Evolutionary conservation across 2,797 vertebrate species (phyloP), one percentile per base, ranked within the genome.

Genomic region (Pseudotriccus pelzelni): DNA sequence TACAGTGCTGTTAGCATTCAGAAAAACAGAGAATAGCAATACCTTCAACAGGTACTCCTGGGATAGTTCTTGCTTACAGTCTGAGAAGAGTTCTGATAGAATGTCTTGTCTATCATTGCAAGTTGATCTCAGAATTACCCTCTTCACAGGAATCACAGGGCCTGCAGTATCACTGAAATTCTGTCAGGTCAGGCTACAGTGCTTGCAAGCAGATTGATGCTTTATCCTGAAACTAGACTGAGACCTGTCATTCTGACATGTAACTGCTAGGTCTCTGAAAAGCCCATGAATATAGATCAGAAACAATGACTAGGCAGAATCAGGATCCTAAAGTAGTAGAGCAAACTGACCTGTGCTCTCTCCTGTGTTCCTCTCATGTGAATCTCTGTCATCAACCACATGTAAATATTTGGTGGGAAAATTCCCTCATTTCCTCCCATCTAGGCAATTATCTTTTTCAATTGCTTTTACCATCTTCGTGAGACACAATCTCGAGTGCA

Each of bases 221-320:
- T 91, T 96, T 77, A 79, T 92, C 58, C 75, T 91, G 62, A 90
- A 96, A 96, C 52, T 84, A 92, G 53, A 24, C 68, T 91, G 36
- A 82, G 63, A 92, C 50, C 78, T 7, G 27, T 91, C 66, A 81
- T 95, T 94, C 49, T 94, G 81, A 87, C 44, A 50, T 58, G 27
- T 78, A 83, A 84, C 50, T 87, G 28, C 59, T 75, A 25, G 27
- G 49, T 70, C 14, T 59, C 67, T 75, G 52, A 87, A 94, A 96
- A 95, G 59, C 1, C 17, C 47, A 90, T 88, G 63, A 91, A 94
- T 96, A 81, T 16, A 92, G 63, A 95, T 87, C 73, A 95, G 84
- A 76, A 96, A 37, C 58, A 84, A 49, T 32, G 43, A 67, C 49
- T 59, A n/a, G 27, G 14, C 87, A 52, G 64, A 95, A 81, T 11